A percentile compares a stretch with the other conserved stretches of the same genome.
These are phyloP conservation scores for Lamprotornis superbus DNA, from an alignment of 2,113 vertebrate species.

Conservation along the genomic window DNA sequence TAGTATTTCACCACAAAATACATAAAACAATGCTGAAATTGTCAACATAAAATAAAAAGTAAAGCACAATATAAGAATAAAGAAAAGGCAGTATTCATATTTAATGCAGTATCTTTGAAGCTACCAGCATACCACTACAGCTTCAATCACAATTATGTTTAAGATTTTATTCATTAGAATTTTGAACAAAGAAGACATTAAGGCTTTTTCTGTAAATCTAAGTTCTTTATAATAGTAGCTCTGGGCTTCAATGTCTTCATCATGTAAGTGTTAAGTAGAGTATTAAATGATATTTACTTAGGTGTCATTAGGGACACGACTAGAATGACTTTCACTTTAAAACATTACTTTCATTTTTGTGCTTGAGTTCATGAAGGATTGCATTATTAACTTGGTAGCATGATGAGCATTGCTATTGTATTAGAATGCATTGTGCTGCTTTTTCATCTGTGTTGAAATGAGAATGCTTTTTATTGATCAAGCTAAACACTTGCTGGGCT, in stretches of 20 bases:
- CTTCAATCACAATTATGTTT: not conserved
- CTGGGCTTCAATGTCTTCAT: not conserved
- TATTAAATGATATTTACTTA: not conserved
- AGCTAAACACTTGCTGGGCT: not conserved
- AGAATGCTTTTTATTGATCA: conserved; percentile 4
- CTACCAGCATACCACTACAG: not conserved
- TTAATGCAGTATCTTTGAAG: not conserved
- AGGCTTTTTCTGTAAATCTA: not conserved
- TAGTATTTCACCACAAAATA: not conserved
- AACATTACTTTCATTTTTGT: not conserved
- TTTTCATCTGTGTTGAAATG: conserved; percentile 11
- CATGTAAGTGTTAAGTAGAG: not conserved
- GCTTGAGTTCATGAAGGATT: not conserved
- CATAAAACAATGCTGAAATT: not conserved
- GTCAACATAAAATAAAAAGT: not conserved
- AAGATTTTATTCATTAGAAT: conserved; percentile 1
- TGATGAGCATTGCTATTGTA: conserved; percentile 1
- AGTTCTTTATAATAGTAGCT: not conserved
- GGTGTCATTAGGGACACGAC: not conserved
- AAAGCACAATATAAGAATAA: not conserved
- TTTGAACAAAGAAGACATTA: not conserved
- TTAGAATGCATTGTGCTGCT: not conserved
- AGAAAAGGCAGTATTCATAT: not conserved
- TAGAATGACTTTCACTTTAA: not conserved
- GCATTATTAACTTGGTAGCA: conserved; percentile 32